Evolutionary conservation across 1,140 invertebrate genomes (phyloP), one percentile per base, ranked within the genome.

Genomic region (Cyphomyrmex costatus): DNA sequence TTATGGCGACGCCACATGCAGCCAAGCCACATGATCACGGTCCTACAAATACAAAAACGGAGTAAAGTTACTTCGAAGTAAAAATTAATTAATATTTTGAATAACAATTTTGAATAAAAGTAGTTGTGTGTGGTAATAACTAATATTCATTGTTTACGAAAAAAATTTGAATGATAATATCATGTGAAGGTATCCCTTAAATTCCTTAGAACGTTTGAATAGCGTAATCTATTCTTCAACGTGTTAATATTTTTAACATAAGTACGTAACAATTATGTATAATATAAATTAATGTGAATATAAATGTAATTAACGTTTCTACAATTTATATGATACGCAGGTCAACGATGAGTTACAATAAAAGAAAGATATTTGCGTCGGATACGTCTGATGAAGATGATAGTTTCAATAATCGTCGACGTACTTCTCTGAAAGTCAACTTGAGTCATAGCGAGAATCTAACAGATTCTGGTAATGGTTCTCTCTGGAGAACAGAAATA

Each of bases 361-460:
- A 88, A 30, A 61, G 21, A n/a, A 88, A 73, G 7, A 53, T 10
- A 8, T 49, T 49, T 0, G 6, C 3, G 5, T 10, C 7, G 21
- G 27, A 61, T 4, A 42, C n/a, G 0, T 63, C 33, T 0, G 30
- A 66, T 19, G 63, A 68, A 16, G 78, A 70, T 65, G 71, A 56
- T 16, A 88, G 63, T 53, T 56, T 84, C 7, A 87, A 87, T 33
- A 87, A 87, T 33, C 74, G 63, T 85, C 86, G 79, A 36, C 76
- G 85, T 36, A 92, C 89, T 76, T 94, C 94, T 21, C 33, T 94
- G 53, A 85, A 74, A 74, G 93, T 94, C 2, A 94, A 94, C 87
- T 78, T 94, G 63, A 94, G 93, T 90, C 92, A 73, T 53, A 53
- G 36, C 3, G 88, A 91, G 1, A 87, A 91, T 77, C 51, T 87